phyloP scores from a whole-genome alignment of 2,113 vertebrate species.

The Colossoma macropomum region DNA sequence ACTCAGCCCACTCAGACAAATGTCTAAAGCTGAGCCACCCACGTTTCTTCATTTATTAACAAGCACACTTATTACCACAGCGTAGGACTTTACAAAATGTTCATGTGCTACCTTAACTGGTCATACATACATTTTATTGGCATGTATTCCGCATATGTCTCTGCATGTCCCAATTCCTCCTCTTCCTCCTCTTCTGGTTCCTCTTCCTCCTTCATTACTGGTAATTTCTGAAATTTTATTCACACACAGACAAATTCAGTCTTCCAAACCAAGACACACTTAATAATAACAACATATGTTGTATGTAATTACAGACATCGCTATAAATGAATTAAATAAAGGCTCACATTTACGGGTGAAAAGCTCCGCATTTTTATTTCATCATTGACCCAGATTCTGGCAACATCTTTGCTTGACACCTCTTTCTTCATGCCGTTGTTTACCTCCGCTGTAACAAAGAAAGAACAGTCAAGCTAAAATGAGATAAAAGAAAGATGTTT shows the following conservation, averaged over 20 bases:
- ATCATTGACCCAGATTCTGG: slow-evolving; percentile 93
- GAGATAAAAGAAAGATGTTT: not conserved
- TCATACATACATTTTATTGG: slow-evolving; percentile 90
- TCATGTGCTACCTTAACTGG: not conserved
- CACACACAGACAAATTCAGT: not conserved
- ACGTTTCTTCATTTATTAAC: not conserved
- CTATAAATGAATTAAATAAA: not conserved
- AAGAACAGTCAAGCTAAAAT: slow-evolving; percentile 9
- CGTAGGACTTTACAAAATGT: not conserved
- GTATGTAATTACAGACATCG: not conserved
- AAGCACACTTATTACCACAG: not conserved
- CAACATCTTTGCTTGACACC: slow-evolving; percentile 87
- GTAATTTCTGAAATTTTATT: slow-evolving; percentile 68
- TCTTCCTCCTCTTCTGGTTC: slow-evolving; percentile 98
- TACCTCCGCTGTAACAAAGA: slow-evolving; percentile 82
- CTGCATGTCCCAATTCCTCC: slow-evolving; percentile 95
- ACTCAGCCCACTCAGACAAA: not conserved
- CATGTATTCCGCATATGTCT: slow-evolving; percentile 98
- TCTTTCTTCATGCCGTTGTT: slow-evolving; percentile 98
- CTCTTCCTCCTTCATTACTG: slow-evolving; percentile 91
- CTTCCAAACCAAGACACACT: not conserved
- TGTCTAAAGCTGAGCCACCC: not conserved
- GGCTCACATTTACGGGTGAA: slow-evolving; percentile 85
- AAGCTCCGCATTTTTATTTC: slow-evolving; percentile 91
- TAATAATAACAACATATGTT: not conserved